A percentile compares a stretch with the other conserved stretches of the same genome.
These are phyloP conservation scores for Harpalus rubripes DNA, from an alignment of 2,888 invertebrate species.

Conservation along the genomic window DNA sequence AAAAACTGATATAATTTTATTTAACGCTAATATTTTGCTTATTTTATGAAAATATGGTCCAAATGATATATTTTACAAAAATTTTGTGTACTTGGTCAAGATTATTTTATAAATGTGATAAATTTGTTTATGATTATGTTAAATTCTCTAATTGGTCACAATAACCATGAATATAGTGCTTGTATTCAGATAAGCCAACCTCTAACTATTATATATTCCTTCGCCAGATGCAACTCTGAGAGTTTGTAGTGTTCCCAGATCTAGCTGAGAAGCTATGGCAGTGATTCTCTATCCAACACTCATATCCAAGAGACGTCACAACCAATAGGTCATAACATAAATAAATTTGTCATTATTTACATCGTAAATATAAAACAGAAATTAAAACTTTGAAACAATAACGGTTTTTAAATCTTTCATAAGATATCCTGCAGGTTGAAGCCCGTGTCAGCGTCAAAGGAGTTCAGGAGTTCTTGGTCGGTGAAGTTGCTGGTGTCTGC, in stretches of 20 bases:
- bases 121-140: conserved; percentile 63
- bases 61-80: conserved; percentile 65
- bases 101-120: conserved; percentile 59
- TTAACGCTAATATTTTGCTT: conserved; percentile 34
- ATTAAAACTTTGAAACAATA: conserved; percentile 60
- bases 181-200: conserved; percentile 33
- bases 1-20: conserved; percentile 22
- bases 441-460: conserved; percentile 87
- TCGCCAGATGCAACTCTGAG: conserved; percentile 47
- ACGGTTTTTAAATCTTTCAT: conserved; percentile 60
- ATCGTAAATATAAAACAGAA: conserved; percentile 56
- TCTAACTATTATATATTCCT: conserved; percentile 33
- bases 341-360: conserved; percentile 62
- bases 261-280: conserved; percentile 57
- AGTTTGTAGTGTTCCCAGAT: conserved; percentile 45
- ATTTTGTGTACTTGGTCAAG: conserved; percentile 54
- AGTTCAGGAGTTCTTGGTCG: conserved; percentile 90
- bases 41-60: conserved; percentile 63
- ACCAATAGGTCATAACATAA: conserved; percentile 54
- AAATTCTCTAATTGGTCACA: conserved; percentile 66
- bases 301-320: conserved; percentile 57
- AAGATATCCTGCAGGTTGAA: conserved; percentile 79
- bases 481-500: conserved; percentile 88
- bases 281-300: conserved; percentile 60
- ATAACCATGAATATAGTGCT: conserved; percentile 53